Percentiles rank a stretch among this genome's conserved stretches.
These are phyloP conservation scores for Centropus bengalensis DNA, from an alignment of 2,113 vertebrate species.

Conservation along the genomic window DNA sequence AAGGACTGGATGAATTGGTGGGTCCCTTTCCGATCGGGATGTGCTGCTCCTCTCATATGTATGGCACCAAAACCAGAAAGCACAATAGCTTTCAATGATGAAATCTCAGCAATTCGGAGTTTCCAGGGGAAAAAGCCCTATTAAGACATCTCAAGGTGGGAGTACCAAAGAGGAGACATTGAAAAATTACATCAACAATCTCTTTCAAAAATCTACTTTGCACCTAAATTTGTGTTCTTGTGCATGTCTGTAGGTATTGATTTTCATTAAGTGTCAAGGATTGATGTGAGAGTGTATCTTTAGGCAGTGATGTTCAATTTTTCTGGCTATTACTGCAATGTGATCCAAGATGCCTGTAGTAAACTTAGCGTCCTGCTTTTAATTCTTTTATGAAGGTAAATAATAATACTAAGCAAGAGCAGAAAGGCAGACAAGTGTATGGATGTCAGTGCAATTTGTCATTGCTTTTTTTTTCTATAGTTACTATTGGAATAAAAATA, in stretches of 20 bases:
- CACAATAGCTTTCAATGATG: background rate
- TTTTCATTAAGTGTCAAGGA: background rate
- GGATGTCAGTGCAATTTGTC: background rate
- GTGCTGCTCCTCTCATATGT: background rate
- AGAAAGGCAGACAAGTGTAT: background rate
- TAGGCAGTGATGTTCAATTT: background rate
- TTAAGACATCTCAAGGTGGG: background rate
- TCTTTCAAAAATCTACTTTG: background rate
- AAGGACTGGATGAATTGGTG: background rate
- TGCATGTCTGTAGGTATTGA: background rate
- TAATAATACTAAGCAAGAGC: background rate
- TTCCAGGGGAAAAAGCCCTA: background rate
- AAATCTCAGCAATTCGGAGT: background rate
- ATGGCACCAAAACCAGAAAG: background rate
- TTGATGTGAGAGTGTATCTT: background rate
- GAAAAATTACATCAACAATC: background rate
- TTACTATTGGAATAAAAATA: background rate
- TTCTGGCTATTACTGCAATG: background rate
- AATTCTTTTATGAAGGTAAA: background rate
- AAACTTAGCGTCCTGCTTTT: background rate
- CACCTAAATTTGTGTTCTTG: rapidly evolving
- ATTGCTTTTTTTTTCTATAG: background rate
- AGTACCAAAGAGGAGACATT: background rate
- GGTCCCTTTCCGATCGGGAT: background rate
- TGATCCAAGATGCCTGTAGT: background rate